These are phyloP conservation scores for Micromys minutus DNA, from an alignment of 2,113 vertebrate genomes.

Conservation along the genomic window DNA sequence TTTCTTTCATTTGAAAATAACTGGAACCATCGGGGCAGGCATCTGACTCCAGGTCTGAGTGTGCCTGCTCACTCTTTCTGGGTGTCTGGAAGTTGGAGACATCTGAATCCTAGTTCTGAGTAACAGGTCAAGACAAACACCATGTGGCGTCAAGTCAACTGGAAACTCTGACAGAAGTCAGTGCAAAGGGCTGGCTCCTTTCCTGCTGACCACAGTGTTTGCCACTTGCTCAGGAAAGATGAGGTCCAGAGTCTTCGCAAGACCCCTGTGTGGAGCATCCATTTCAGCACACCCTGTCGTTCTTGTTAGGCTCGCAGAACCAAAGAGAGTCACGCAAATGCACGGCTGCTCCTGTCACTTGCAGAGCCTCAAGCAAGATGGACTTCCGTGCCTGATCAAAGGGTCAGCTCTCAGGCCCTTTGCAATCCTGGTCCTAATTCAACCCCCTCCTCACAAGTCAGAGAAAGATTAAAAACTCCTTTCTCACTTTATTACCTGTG, in stretches of 20 bases:
- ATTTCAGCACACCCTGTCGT: background rate
- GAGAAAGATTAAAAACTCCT: background rate
- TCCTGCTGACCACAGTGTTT: background rate
- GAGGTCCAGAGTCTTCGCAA: background rate
- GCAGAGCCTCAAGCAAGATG: background rate
- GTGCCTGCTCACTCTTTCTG: background rate
- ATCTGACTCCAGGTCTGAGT: background rate
- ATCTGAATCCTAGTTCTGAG: background rate
- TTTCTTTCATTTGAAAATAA: background rate
- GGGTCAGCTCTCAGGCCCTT: background rate
- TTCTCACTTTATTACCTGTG: background rate
- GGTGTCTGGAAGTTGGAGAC: background rate
- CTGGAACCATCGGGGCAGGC: background rate
- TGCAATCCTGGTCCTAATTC: background rate
- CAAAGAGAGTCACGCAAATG: background rate
- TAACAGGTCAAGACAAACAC: background rate
- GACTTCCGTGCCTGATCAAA: background rate
- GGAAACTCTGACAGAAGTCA: fast-evolving
- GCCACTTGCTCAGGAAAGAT: background rate
- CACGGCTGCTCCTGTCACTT: background rate
- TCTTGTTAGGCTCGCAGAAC: background rate
- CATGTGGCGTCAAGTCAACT: background rate
- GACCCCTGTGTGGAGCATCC: background rate
- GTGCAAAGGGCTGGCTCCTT: background rate
- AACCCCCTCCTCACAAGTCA: background rate